A percentile compares a stretch with the other conserved stretches of the same genome.
Conservation (phyloP, 2,113 vertebrate species). For the Sterrhoptilus dennistouni region DNA sequence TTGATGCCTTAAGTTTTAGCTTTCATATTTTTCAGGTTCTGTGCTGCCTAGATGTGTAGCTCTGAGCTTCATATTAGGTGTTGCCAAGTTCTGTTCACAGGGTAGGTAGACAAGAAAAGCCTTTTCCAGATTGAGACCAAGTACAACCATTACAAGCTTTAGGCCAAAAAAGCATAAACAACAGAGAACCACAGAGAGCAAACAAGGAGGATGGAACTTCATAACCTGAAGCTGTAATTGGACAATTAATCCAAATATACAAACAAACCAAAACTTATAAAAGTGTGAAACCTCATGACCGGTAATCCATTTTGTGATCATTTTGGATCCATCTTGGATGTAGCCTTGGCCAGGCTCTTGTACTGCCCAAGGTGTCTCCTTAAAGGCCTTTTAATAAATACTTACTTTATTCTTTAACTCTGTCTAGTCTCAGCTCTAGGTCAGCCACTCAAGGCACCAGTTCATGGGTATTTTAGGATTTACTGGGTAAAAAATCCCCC, state of each 20-base stretch:
- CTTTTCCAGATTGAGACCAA: background rate
- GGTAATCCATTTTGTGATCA: background rate
- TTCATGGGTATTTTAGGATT: background rate
- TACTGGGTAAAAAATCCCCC: background rate
- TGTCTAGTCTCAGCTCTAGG: background rate
- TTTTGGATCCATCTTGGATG: background rate
- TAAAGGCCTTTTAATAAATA: background rate
- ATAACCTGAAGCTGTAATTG: background rate
- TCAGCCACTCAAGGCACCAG: background rate
- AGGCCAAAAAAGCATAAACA: background rate
- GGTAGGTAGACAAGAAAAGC: background rate
- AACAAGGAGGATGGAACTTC: background rate
- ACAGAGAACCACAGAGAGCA: background rate
- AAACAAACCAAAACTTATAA: background rate
- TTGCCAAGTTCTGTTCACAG: background rate
- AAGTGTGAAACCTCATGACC: background rate
- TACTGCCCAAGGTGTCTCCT: background rate
- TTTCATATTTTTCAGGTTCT: background rate
- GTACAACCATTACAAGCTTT: background rate
- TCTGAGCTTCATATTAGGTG: background rate
- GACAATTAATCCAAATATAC: background rate
- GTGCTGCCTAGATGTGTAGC: background rate
- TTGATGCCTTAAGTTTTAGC: background rate
- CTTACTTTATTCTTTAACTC: background rate
- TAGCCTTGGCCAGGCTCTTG: background rate